phyloP scores from a whole-genome alignment of 2,888 invertebrate species.

The Caenorhabditis drosophilae region DNA sequence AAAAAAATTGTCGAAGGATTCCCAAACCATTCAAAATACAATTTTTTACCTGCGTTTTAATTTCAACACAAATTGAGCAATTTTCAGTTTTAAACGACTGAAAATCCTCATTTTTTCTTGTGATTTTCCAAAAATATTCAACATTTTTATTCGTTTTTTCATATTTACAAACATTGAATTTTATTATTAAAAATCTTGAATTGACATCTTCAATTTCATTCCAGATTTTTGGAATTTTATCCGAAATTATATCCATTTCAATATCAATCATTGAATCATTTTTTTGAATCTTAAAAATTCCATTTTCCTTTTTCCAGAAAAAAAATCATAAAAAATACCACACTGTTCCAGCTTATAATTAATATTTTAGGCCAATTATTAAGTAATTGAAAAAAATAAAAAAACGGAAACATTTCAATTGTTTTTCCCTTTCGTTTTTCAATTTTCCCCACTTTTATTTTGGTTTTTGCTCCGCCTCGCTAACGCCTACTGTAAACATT shows the following conservation, averaged over 20 bases:
- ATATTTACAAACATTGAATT: slow-evolving; percentile 2
- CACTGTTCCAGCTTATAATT: slow-evolving; percentile 25
- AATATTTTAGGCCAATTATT: slow-evolving; percentile 44
- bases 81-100: too few species aligned
- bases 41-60: not conserved
- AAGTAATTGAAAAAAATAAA: slow-evolving; percentile 49
- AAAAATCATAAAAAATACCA: slow-evolving; percentile 1
- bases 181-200: not conserved
- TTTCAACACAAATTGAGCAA: not conserved
- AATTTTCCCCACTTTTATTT: not conserved
- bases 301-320: too few species aligned
- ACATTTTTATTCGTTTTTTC: not conserved
- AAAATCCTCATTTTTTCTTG: not conserved
- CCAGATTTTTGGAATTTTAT: slow-evolving; percentile 12
- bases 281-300: too few species aligned
- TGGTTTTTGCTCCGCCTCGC: not conserved
- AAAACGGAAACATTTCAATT: slow-evolving; percentile 23
- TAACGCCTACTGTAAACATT: not conserved
- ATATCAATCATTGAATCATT: too few species aligned
- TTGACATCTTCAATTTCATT: not conserved
- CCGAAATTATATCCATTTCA: too few species aligned
- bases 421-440: not conserved
- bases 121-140: not conserved
- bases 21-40: not conserved
- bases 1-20: not conserved